Percentiles rank a stretch among this genome's conserved stretches.
phyloP scores from a whole-genome alignment of 1,140 invertebrate species.

The Hermetia illucens region DNA sequence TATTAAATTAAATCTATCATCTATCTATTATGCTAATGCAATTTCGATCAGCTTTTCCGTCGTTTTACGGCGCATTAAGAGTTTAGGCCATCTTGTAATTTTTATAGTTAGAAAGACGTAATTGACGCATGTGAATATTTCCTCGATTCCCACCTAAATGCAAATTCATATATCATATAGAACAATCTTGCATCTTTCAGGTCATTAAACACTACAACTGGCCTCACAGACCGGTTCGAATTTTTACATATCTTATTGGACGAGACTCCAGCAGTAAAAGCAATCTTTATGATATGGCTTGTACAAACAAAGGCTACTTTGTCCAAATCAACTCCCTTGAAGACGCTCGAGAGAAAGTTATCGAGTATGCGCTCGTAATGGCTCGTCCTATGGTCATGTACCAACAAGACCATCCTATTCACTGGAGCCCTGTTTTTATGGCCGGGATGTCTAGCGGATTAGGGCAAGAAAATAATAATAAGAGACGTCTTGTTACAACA shows the following conservation, averaged over 20 bases:
- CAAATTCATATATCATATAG: too few species aligned
- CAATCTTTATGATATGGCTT: conserved; percentile 88
- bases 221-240: conserved; percentile 77
- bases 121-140: too few species aligned
- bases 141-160: too few species aligned
- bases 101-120: too few species aligned
- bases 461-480: conserved; percentile 49
- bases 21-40: too few species aligned
- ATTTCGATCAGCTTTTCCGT: too few species aligned
- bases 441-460: conserved; percentile 59
- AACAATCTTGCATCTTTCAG: conserved; percentile 5
- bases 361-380: conserved; percentile 83
- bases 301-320: conserved; percentile 90
- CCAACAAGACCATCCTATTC: conserved; percentile 73
- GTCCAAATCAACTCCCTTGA: conserved; percentile 68
- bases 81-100: too few species aligned
- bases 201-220: conserved; percentile 79
- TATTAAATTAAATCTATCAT: too few species aligned
- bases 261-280: conserved; percentile 72
- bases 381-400: conserved; percentile 83
- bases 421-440: conserved; percentile 82
- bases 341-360: conserved; percentile 75
- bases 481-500: conserved; percentile 72
- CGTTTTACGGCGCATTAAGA: too few species aligned
- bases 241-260: conserved; percentile 95